phyloP scores from a whole-genome alignment of 53 echinoderm and acorn worm genomes.

The Hippasteria phrygiana region DNA sequence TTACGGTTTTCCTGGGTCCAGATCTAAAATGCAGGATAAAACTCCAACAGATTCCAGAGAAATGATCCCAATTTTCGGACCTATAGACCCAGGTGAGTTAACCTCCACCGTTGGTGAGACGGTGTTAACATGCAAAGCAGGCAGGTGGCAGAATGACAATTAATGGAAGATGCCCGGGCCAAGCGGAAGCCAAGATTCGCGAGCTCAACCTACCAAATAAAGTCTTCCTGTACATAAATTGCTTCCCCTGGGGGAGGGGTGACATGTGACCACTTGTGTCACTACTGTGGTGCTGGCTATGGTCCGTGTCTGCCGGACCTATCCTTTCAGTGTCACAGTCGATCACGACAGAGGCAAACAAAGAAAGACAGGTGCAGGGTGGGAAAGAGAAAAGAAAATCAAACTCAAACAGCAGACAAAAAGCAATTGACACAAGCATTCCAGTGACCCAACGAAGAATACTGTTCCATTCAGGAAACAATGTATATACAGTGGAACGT shows the following conservation, averaged over 20 bases:
- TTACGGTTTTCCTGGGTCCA: too few relatives aligned
- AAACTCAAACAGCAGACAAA: neutral
- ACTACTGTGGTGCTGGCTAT: constrained; percentile 22
- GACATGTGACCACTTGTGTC: constrained; percentile 18
- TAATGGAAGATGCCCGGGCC: neutral
- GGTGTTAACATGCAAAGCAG: constrained; percentile 20
- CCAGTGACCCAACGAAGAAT: neutral
- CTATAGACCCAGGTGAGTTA: too few relatives aligned
- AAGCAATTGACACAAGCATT: too few relatives aligned
- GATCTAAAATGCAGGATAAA: too few relatives aligned
- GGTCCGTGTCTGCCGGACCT: neutral
- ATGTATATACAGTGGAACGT: too few relatives aligned
- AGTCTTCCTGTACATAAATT: constrained; percentile 36
- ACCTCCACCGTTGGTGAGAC: too few relatives aligned
- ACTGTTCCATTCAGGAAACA: neutral
- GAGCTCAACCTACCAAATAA: constrained; percentile 37
- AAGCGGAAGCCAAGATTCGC: neutral
- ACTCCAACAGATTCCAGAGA: too few relatives aligned
- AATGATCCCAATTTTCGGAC: too few relatives aligned
- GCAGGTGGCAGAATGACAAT: neutral
- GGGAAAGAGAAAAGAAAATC: constrained; percentile 1
- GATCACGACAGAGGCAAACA: neutral
- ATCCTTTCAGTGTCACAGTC: too few relatives aligned
- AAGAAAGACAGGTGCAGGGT: neutral
- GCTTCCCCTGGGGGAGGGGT: constrained; percentile 11